Evolutionary conservation across 1,140 invertebrate species (phyloP).

Genomic region (Drosophila hydei): DNA sequence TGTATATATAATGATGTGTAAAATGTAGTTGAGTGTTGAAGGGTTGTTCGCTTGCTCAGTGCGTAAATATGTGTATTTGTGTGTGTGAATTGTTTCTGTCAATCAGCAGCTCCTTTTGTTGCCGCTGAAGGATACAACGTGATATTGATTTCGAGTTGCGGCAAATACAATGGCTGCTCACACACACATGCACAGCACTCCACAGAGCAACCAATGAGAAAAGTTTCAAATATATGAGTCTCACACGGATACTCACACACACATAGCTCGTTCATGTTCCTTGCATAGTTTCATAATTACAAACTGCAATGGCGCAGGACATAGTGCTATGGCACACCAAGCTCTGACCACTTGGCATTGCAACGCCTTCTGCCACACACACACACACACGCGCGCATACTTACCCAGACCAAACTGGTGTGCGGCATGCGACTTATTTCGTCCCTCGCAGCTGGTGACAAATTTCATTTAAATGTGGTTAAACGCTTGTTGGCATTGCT

Average conservation of each 20-base stretch:
- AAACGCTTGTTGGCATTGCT: conserved; percentile 76
- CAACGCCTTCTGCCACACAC: conserved; percentile 41
- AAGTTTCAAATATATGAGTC: conserved; percentile 68
- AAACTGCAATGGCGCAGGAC: conserved; percentile 65
- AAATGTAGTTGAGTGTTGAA: conserved; percentile 82
- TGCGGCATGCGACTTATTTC: conserved; percentile 67
- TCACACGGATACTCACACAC: conserved; percentile 33
- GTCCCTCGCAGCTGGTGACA: conserved; percentile 63
- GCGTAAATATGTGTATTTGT: conserved; percentile 17
- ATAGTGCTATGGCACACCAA: conserved; percentile 9
- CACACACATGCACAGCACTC: conserved; percentile 5
- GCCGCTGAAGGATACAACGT: conserved; percentile 79
- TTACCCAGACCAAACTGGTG: conserved; percentile 43
- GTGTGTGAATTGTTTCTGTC: conserved; percentile 75
- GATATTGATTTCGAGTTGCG: conserved; percentile 79
- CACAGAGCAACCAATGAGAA: conserved; percentile 67
- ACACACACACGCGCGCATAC: conserved; percentile 29
- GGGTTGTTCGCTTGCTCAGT: conserved; percentile 63
- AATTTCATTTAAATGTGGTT: conserved; percentile 74
- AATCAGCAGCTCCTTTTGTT: conserved; percentile 80
- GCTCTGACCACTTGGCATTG: conserved; percentile 53
- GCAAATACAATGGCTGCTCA: conserved; percentile 56
- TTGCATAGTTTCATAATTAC: conserved; percentile 79
- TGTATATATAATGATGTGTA: conserved; percentile 21
- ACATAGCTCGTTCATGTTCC: conserved; percentile 24